phyloP scores from a whole-genome alignment of 1,140 invertebrate genomes.

The Melitaea cinxia region DNA sequence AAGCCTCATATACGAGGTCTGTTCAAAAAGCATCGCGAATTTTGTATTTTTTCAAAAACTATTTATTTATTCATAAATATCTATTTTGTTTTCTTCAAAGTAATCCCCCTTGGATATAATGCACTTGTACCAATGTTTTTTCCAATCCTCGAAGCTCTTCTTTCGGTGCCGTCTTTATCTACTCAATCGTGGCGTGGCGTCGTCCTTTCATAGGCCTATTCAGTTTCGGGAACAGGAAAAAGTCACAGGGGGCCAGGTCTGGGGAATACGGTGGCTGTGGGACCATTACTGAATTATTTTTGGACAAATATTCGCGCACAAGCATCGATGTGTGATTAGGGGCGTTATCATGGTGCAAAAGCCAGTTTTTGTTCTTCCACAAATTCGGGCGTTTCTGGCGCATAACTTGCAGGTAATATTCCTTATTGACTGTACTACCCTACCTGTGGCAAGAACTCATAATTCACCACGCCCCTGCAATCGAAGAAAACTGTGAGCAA shows the following conservation, averaged over 20 bases:
- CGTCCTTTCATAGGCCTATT: no score
- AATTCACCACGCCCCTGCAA: constrained; percentile 45
- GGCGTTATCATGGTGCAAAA: constrained; percentile 32
- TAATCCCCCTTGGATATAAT: no score
- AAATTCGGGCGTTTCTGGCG: constrained; percentile 4
- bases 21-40: no score
- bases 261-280: constrained; percentile 20
- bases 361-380: constrained; percentile 17
- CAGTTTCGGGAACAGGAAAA: not conserved
- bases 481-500: constrained; percentile 46
- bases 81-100: no score
- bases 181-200: no score
- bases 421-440: constrained; percentile 45
- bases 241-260: constrained; percentile 1
- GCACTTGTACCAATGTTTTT: no score
- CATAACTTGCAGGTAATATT: constrained; percentile 33
- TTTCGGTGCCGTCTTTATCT: no score
- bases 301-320: constrained; percentile 29
- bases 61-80: no score
- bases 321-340: no score
- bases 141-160: no score
- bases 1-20: no score
- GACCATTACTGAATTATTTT: constrained; percentile 29
- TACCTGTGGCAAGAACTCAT: constrained; percentile 50
- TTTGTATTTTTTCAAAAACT: no score